Evolutionary conservation across 2,888 invertebrate species (phyloP).

Genomic region (Callimorpha dominula): DNA sequence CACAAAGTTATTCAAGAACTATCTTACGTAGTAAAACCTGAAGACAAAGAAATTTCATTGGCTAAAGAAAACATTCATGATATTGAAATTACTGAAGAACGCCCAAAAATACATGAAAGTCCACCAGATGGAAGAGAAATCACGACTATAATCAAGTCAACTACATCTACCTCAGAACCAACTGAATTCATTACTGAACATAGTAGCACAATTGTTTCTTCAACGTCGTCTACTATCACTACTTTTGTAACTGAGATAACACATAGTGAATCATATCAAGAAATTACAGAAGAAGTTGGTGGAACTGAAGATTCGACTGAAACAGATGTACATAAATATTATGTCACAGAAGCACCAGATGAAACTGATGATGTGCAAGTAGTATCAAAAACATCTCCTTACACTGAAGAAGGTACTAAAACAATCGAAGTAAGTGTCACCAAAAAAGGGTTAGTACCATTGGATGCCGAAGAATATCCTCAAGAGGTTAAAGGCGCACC

Average conservation of each 20-base stretch:
- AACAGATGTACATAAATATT: conserved; percentile 53
- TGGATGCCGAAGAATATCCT: conserved; percentile 7
- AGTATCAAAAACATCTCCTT: conserved; percentile 18
- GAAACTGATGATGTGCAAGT: conserved; percentile 53
- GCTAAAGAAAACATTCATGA: conserved; percentile 10
- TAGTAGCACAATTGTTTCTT: conserved; percentile 65
- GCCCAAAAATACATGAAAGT: conserved; percentile 48
- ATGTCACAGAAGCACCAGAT: conserved; percentile 60
- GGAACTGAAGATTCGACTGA: conserved; percentile 51
- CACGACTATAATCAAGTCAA: conserved; percentile 65
- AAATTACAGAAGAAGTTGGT: conserved; percentile 61
- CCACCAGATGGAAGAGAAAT: conserved; percentile 61
- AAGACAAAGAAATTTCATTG: conserved; percentile 13
- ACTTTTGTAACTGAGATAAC: conserved; percentile 70
- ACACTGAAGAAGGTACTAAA: conserved; percentile 21
- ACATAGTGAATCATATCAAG: conserved; percentile 70
- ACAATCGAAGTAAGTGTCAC: conserved; percentile 11
- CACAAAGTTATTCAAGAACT: conserved; percentile 13
- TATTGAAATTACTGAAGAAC: conserved; percentile 31
- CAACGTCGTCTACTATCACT: conserved; percentile 71
- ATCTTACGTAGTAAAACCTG: conserved; percentile 14
- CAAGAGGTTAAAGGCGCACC: conserved; percentile 13
- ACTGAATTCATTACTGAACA: conserved; percentile 67
- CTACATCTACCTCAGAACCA: conserved; percentile 64
- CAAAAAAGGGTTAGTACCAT: conserved; percentile 13